Evolutionary conservation across 2,888 invertebrate genomes (phyloP), one percentile per base, ranked within the genome.

Genomic region (Endotricha flammealis): DNA sequence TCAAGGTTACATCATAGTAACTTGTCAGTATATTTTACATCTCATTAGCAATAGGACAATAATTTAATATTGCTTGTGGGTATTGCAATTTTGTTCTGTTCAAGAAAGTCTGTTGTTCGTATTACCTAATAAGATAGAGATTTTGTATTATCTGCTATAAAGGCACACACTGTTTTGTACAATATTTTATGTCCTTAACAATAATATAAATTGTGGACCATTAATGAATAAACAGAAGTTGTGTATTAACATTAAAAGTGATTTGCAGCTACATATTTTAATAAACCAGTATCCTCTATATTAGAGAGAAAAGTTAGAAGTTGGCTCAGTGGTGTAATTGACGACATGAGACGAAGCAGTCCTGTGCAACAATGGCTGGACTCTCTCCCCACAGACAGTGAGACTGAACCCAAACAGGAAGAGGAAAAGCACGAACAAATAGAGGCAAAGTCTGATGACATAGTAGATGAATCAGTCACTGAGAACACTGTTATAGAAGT

Each of bases 311-410:
- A 82, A 63, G 83, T 85, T 17, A 66, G 85, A 46, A 77, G 81
- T 49, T 87, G 87, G 87, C 62, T 87, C 11, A 78, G 76, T 50
- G 83, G 85, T 27, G 82, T 87, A 2, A 73, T 87, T 45, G 80
- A 82, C 68, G 89, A 90, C 55, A 90, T 90, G 90, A 73, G 89
- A 53, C 89, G 90, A 38, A 91, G 90, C 62, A 90, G 91, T 47
- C 90, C 91, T 31, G 91, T 93, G 33, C 92, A 93, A 49, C 91
- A 92, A 79, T 93, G 93, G 93, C 88, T 93, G 45, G 92, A 93
- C 59, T 91, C 92, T 4, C 71, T 92, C 46, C 91, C 92, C 16
- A 70, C 68, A 41, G 79, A 79, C 1, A 36, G 62, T 22, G 48
- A 54, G 10, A 36, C 51, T 4, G 56, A 61, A 13, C 14, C 48